Conservation (phyloP, 2,797 vertebrate genomes). For the Eutrigla gurnardus region DNA sequence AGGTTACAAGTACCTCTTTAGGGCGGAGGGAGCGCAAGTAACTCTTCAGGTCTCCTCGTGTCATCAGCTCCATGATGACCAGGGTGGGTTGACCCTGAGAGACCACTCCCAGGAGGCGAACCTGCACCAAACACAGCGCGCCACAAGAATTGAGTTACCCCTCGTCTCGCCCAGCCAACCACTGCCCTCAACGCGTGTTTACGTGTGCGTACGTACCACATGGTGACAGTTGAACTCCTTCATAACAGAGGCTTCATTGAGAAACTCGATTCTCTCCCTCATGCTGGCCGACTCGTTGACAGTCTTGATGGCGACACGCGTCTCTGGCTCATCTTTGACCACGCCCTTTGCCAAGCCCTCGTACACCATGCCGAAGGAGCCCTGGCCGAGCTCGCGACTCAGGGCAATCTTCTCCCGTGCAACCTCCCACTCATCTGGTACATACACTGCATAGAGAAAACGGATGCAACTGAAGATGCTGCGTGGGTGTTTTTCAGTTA, state of each 20-base stretch:
- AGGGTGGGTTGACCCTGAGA: conserved; percentile 98
- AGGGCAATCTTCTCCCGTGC: conserved; percentile 95
- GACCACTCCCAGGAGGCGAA: conserved; percentile 96
- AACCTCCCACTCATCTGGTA: conserved; percentile 99
- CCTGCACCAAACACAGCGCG: conserved; percentile 80
- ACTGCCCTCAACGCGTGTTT: not conserved
- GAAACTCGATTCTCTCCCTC: conserved; percentile 97
- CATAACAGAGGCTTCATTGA: conserved; percentile 99
- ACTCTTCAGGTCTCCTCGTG: conserved; percentile 96
- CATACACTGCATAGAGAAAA: conserved; percentile 86
- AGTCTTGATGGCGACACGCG: conserved; percentile 95
- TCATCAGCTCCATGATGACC: conserved; percentile 99
- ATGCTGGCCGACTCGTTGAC: conserved; percentile 98
- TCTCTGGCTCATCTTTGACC: conserved; percentile 95
- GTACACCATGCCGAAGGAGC: conserved; percentile 99
- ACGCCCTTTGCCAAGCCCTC: conserved; percentile 97
- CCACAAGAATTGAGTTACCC: not conserved
- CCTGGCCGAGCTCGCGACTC: conserved; percentile 95
- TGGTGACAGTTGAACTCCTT: conserved; percentile 99
- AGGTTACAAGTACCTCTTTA: conserved; percentile 85
- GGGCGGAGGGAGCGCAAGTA: conserved; percentile 94
- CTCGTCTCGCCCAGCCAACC: not conserved
- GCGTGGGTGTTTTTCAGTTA: not conserved
- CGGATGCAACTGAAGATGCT: not conserved
- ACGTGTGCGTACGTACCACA: conserved; percentile 85